Evolutionary conservation across 2,113 vertebrate species (phyloP), one percentile per base, ranked within the genome.

Genomic region (Podiceps cristatus): DNA sequence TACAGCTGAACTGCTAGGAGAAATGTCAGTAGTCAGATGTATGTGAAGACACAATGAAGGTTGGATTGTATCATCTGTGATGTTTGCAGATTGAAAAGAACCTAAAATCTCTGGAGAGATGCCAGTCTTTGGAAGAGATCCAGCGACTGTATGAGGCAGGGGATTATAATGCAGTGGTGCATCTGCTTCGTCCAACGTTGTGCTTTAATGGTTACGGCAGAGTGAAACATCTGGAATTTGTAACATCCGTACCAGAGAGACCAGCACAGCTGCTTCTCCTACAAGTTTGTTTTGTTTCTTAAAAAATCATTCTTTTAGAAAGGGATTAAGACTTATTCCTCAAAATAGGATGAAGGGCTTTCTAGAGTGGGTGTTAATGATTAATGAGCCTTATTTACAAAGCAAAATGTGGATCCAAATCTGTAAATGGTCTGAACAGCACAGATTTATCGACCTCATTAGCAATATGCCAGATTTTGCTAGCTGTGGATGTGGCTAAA

Each of bases 111-210:
- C 98, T 99, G 97, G 99, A 99, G 96, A 99, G 99, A 11, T 99
- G 99, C 97, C 99, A 99, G 97, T 99, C 99, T 66, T 96, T 99
- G 96, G 99, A 99, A 95, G 99, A 99, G 98, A 99, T 99, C 86
- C 99, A 99, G 98, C 98, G 99, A 7, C 98, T 99, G 28, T 99
- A 99, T 12, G 99, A 99, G 94, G 98, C 98, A 3, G 99, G 99
- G 4, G 99, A 99, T 93, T 99, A 99, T n/a, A 96, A 97, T 72
- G 98, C 99, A 0, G 99, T 99, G 14, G 99, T 99, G 91, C 99
- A 98, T 13, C 98, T 99, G 86, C 98, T 99, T 62, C 98, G 98
- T 74, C 99, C 99, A 37, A 99, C 99, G 1, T 89, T 99, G 64
- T 98, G 98, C 96, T 98, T 98, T 17, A 98, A 98, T 59, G 98